Evolutionary conservation across 1,140 invertebrate genomes (phyloP).

Genomic region (Cardiocondyla obscurior): DNA sequence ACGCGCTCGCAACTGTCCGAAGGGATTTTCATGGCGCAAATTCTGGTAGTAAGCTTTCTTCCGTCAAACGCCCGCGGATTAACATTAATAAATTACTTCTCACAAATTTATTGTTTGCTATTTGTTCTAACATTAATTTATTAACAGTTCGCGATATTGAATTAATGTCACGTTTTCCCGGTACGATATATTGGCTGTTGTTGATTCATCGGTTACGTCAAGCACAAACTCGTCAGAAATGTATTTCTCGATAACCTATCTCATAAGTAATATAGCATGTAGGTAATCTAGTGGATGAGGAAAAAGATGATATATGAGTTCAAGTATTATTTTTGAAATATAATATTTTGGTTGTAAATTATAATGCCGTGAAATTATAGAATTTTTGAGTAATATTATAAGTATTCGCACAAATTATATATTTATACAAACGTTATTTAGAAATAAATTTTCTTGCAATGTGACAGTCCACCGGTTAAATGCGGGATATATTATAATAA

Average conservation of each 20-base stretch:
- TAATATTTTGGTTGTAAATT: background rate
- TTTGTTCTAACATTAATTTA: background rate
- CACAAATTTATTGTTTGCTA: background rate
- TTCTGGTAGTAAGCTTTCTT: background rate
- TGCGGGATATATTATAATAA: background rate
- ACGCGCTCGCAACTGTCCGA: slow-evolving; percentile 33
- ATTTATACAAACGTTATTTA: background rate
- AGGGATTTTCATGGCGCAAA: background rate
- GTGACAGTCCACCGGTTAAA: background rate
- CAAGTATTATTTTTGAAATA: background rate
- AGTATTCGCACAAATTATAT: background rate
- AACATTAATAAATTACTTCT: background rate
- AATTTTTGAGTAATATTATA: background rate
- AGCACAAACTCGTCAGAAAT: slow-evolving; percentile 21
- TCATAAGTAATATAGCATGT: background rate
- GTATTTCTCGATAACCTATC: slow-evolving; percentile 1
- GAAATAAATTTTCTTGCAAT: background rate
- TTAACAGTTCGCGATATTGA: background rate
- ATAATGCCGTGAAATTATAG: background rate
- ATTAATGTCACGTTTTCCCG: slow-evolving; percentile 2
- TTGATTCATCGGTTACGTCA: slow-evolving; percentile 47
- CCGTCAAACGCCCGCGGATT: background rate
- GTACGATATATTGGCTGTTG: slow-evolving; percentile 24
- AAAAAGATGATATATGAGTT: background rate
- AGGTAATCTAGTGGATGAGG: background rate